These are phyloP conservation scores for Epinephelus moara DNA, from an alignment of 2,113 vertebrate genomes.

Conservation along the genomic window DNA sequence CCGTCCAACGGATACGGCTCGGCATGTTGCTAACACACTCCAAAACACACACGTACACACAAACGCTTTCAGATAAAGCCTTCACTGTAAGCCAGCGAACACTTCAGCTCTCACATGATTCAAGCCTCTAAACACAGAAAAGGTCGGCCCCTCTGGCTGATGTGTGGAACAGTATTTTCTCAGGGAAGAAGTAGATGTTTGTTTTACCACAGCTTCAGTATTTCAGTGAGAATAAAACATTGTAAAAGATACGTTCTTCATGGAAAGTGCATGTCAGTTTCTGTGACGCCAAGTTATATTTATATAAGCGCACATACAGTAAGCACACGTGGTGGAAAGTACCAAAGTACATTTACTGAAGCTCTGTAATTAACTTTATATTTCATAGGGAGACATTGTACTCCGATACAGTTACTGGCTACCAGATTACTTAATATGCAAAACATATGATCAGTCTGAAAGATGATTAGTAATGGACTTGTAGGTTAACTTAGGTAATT, in stretches of 20 bases:
- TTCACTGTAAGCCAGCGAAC: constrained; percentile 6
- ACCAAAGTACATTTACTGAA: too few species aligned
- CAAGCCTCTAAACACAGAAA: constrained; percentile 9
- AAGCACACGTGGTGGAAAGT: too few species aligned
- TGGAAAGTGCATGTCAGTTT: neutral
- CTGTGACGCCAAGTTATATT: neutral
- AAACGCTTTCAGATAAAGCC: constrained; percentile 29
- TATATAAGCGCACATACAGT: too few species aligned
- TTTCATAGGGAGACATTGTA: too few species aligned
- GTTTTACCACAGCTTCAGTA: neutral
- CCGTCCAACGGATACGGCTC: constrained; percentile 8
- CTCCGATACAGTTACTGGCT: too few species aligned
- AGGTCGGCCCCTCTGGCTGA: neutral
- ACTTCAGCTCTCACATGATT: constrained; percentile 38
- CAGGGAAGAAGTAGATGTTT: neutral
- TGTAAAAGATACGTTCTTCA: neutral
- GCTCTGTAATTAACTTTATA: too few species aligned
- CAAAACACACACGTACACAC: neutral
- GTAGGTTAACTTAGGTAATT: too few species aligned
- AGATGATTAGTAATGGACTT: too few species aligned
- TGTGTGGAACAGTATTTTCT: neutral
- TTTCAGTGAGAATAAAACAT: neutral
- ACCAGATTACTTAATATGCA: too few species aligned
- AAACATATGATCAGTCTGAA: too few species aligned
- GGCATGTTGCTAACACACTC: constrained; percentile 12